Base-by-base conservation (phyloP, 2,797 vertebrate genomes). In the Chelonia mydas region DNA sequence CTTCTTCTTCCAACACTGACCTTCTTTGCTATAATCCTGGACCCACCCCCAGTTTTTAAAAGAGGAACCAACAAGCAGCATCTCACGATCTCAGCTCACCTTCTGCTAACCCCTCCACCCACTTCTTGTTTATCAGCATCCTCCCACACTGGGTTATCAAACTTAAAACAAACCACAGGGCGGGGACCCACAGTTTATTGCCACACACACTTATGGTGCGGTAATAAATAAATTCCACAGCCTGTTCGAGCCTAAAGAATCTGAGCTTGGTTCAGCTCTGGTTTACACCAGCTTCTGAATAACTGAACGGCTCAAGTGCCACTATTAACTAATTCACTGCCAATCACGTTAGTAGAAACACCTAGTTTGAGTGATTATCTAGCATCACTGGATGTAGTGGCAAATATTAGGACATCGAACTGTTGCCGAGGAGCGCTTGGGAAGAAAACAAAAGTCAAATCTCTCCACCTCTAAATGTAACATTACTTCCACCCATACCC, bases 161-260 rank as follows among this genome's bases (percentile, higher is more conserved):
- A 97, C 0, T 55, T 45, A 3, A 0, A 91, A 61, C 85, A 23
- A 93, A 84, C 95, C 95, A 87, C 17, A 0, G 94, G 97, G 96
- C 93, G 91, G 92, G 92, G 92, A 96, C 84, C 89, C 84, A 37
- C 3, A 86, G 80, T 89, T 94, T 94, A 72, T 74, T 1, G 93
- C 86, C 96, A 94, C 94, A 95, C 96, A 28, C 94, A 93, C 94
- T 83, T 9, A 9, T 50, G 77, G 81, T 33, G 84, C 31, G 92
- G 94, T 87, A 97, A 31, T 78, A 96, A 96, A 95, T 93, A 88
- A 97, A 97, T 97, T 97, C 96, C 95, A 95, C 88, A 84, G 93
- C 96, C 94, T 97, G 96, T 95, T 93, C 12, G 92, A 97, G 94
- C 96, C 33, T 50, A 76, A 81, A 82, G 28, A 51, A 49, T n/a